Evolutionary conservation across 2,888 invertebrate genomes (phyloP).

Genomic region (Trypoxylon attenuatum): DNA sequence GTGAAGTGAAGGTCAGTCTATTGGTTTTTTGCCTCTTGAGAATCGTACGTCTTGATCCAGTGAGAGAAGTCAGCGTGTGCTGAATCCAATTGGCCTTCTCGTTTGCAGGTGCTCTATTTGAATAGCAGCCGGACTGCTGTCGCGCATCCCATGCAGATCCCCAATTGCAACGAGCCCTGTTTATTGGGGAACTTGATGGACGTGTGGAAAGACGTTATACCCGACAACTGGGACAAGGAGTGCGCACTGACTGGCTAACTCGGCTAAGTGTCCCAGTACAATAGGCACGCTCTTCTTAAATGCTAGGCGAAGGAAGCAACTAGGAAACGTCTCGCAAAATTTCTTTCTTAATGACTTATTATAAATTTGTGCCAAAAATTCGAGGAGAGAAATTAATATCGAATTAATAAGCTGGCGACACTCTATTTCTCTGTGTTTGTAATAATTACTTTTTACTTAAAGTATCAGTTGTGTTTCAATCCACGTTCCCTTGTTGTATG

Average conservation of each 20-base stretch:
- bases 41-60: neutral
- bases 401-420: too few relatives aligned
- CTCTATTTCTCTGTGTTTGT: too few relatives aligned
- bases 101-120: conserved; percentile 80
- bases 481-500: too few relatives aligned
- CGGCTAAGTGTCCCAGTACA: neutral
- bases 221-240: conserved; percentile 82
- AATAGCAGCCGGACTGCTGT: conserved; percentile 79
- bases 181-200: conserved; percentile 77
- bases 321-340: too few relatives aligned
- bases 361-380: too few relatives aligned
- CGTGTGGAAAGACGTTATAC: conserved; percentile 77
- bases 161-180: conserved; percentile 81
- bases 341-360: too few relatives aligned
- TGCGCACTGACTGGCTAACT: conserved; percentile 75
- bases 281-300: neutral
- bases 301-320: too few relatives aligned
- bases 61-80: neutral
- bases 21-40: neutral
- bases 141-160: conserved; percentile 78
- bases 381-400: too few relatives aligned
- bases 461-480: too few relatives aligned
- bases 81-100: neutral
- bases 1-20: conserved; percentile 78
- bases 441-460: too few relatives aligned